phyloP scores from a whole-genome alignment of 2,888 invertebrate species.

The Apotomis capreana region DNA sequence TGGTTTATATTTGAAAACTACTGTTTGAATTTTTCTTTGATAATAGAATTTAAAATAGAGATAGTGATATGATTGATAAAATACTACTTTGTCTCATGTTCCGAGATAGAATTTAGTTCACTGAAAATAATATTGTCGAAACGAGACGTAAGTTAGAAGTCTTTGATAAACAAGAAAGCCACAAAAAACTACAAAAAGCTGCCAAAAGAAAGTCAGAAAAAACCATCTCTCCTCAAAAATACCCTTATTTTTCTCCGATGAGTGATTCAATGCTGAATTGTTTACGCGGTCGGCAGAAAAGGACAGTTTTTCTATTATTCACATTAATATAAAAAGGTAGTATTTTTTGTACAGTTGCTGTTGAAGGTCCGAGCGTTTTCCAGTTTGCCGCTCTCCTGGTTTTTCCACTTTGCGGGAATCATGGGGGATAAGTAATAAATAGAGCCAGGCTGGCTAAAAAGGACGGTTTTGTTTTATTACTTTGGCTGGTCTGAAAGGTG shows the following conservation, averaged over 20 bases:
- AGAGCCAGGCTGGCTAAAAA: constrained; percentile 7
- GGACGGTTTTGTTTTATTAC: constrained; percentile 1
- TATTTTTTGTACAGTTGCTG: constrained; percentile 5
- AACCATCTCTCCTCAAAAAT: constrained; percentile 14
- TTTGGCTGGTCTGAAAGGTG: background rate
- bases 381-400: constrained; percentile 28
- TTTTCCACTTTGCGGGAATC: constrained; percentile 29
- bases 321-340: constrained; percentile 30
- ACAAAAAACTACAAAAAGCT: background rate
- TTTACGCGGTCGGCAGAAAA: constrained; percentile 24
- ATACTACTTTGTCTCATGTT: too few relatives aligned
- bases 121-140: background rate
- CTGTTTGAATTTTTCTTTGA: too few relatives aligned
- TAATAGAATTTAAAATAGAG: too few relatives aligned
- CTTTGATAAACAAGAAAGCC: background rate
- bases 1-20: too few relatives aligned
- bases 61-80: too few relatives aligned
- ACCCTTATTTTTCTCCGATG: constrained; percentile 28
- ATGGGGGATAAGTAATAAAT: constrained; percentile 31
- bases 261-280: constrained; percentile 34
- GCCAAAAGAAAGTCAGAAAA: background rate
- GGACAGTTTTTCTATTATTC: constrained; percentile 33
- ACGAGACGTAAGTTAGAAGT: background rate
- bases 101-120: too few relatives aligned
- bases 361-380: constrained; percentile 15